These are phyloP conservation scores for Oopsacas minuta DNA, from an alignment of 37 sponge, comb jelly and placozoan genomes.

Conservation along the genomic window DNA sequence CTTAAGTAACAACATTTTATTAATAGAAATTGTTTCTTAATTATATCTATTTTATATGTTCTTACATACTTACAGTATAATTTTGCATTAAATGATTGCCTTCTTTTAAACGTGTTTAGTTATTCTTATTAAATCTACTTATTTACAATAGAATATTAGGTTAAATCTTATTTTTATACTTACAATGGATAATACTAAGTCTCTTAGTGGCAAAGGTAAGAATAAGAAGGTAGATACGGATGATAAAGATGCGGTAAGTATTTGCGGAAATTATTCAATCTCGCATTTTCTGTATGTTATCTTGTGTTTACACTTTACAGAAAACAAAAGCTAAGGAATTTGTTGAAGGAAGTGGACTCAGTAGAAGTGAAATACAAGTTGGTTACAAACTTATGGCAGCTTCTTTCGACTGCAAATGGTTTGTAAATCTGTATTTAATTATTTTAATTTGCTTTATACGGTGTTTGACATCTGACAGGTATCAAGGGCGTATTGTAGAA, in stretches of 20 bases:
- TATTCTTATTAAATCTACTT: too few species aligned
- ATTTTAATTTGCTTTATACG: neutral
- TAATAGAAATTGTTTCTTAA: too few species aligned
- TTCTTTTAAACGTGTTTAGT: neutral
- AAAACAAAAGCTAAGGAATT: neutral
- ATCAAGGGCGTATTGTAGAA: neutral
- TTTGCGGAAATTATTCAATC: too few species aligned
- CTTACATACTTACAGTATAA: too few species aligned
- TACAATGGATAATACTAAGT: neutral
- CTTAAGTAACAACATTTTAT: too few species aligned
- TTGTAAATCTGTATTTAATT: neutral
- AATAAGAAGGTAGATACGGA: neutral
- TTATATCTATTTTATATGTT: too few species aligned
- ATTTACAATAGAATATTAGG: too few species aligned
- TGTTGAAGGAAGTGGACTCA: neutral
- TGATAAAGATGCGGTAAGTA: neutral
- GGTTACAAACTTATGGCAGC: neutral
- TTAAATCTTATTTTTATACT: too few species aligned
- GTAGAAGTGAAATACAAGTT: neutral
- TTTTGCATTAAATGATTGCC: neutral
- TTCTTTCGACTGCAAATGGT: conserved; percentile 2
- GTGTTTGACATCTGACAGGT: neutral
- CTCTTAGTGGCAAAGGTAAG: neutral
- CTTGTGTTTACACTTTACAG: too few species aligned
- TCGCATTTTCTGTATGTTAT: too few species aligned